Evolutionary conservation across 2,888 invertebrate genomes (phyloP), one percentile per base, ranked within the genome.

Genomic region (Cheilosia variabilis): DNA sequence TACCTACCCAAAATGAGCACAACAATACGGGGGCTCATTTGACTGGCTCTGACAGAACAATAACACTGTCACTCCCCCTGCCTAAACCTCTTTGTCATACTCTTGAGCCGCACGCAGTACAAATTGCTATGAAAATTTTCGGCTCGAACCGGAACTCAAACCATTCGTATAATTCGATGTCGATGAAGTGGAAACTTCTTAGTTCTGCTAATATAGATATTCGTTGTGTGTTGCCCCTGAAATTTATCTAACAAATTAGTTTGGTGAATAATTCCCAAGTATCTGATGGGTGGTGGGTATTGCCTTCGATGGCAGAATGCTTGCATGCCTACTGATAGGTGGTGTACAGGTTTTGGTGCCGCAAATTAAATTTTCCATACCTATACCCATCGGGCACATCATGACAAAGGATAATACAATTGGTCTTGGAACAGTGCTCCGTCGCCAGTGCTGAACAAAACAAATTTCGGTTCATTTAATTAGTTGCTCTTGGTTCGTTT

Each of bases 131-230:
- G 19, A 31, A 43, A 9, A 27, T 31, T 24, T 27, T 22, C 34
- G 10, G 15, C 24, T n/a, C 19, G 43, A 57, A 69, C 1, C 34
- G 68, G 50, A 63, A 41, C 19, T 41, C 57, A 73, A 68, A 60
- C 71, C 58, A 72, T 65, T 65, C 71, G 65, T 41, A 65, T 58
- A 60, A 72, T 79, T 43, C 57, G 45, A 9, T 9, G 19, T 62
- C 57, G 47, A 71, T 72, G 76, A 66, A 55, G 60, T 71, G 71
- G 65, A 82, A 71, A 82, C 43, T 76, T 81, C 37, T 66, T 53
- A 71, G 71, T 77, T 60, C 52, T 22, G 45, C 66, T 79, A 58
- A 79, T 68, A 73, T 27, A 55, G 62, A 62, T 60, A 78, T 72
- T 41, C 27, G 27, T 27, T 76, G 47, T 55, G 47, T 55, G 47